Percentiles rank a stretch among this genome's conserved stretches.
phyloP scores from a whole-genome alignment of 2,797 vertebrate species.

The Linurgus olivaceus region DNA sequence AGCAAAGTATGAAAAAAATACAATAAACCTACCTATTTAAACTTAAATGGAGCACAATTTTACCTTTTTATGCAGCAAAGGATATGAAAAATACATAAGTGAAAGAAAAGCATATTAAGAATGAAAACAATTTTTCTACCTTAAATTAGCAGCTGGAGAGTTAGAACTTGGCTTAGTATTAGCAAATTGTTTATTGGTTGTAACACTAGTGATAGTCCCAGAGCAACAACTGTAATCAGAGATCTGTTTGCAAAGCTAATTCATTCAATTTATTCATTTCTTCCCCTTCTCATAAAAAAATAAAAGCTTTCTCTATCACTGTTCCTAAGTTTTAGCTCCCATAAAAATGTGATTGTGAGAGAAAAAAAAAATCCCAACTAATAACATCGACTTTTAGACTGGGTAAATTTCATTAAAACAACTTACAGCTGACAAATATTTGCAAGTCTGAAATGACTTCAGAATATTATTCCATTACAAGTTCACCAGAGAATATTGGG shows the following conservation, averaged over 20 bases:
- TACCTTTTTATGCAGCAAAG: not conserved
- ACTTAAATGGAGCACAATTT: not conserved
- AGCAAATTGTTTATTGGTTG: slow-evolving; percentile 17
- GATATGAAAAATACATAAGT: not conserved
- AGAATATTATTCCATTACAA: not conserved
- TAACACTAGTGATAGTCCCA: not conserved
- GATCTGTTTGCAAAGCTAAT: slow-evolving; percentile 9
- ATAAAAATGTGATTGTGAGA: not conserved
- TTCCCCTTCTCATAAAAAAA: not conserved
- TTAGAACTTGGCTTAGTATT: not conserved
- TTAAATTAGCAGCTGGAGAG: not conserved
- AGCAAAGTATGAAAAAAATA: not conserved
- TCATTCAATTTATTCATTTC: not conserved
- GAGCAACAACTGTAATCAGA: slow-evolving; percentile 20
- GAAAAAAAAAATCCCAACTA: not conserved
- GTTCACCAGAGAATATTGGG: not conserved
- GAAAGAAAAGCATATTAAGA: slow-evolving; percentile 5
- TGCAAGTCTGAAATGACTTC: not conserved
- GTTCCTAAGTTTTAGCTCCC: not conserved
- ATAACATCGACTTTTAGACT: not conserved
- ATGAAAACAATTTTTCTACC: not conserved
- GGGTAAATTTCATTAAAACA: not conserved
- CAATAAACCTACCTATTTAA: not conserved
- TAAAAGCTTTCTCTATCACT: not conserved
- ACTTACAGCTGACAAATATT: not conserved